These are phyloP conservation scores for Alaudala cheleensis DNA, from an alignment of 2,113 vertebrate genomes.

Conservation along the genomic window DNA sequence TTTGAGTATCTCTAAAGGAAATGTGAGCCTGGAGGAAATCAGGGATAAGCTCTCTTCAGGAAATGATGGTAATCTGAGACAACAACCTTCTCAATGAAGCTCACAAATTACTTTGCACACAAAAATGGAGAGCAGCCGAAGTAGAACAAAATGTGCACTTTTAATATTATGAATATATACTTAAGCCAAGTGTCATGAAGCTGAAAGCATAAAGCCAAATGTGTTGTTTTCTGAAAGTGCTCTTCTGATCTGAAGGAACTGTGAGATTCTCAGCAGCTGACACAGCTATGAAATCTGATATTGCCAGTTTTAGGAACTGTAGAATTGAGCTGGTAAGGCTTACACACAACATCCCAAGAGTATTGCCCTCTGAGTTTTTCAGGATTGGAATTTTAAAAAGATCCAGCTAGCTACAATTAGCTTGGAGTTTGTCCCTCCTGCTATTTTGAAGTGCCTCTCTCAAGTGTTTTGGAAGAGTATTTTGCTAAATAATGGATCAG, in stretches of 20 bases:
- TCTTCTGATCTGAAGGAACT: background rate
- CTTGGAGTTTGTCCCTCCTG: background rate
- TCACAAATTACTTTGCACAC: background rate
- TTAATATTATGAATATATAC: background rate
- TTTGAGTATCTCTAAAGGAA: background rate
- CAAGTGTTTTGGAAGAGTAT: background rate
- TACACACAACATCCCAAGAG: background rate
- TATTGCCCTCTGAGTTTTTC: background rate
- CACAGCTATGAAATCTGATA: background rate
- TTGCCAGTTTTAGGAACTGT: background rate
- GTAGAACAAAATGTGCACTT: background rate
- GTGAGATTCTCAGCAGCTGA: background rate
- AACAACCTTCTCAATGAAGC: background rate
- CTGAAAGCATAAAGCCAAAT: background rate
- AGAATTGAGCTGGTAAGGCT: background rate
- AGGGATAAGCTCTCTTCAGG: background rate
- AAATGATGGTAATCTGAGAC: background rate
- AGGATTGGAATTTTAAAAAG: background rate
- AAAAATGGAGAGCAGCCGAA: background rate
- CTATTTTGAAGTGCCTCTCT: background rate
- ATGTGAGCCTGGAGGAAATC: background rate
- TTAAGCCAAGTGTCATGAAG: background rate
- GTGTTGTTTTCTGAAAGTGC: background rate
- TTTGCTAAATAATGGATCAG: background rate
- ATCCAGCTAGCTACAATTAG: background rate